Conservation (phyloP, 2,113 vertebrate genomes). For the Trinectes maculatus region DNA sequence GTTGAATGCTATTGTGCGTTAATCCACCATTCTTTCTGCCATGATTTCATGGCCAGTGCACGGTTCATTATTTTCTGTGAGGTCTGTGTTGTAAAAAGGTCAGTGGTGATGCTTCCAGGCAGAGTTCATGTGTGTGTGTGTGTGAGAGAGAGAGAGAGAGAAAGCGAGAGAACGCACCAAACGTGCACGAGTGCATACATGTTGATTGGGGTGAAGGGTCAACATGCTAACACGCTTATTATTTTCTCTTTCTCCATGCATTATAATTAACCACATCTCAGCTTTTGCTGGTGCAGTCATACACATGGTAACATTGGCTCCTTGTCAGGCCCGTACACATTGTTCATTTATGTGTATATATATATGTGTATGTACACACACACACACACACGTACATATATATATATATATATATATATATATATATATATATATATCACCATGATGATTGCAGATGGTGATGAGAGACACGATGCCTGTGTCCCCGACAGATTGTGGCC, state of each 20-base stretch:
- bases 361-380: too few species aligned
- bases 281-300: conserved; percentile 4
- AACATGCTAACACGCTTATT: conserved; percentile 38
- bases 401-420: too few species aligned
- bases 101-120: conserved; percentile 55
- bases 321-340: too few species aligned
- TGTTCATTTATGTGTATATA: too few species aligned
- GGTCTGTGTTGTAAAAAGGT: conserved; percentile 63
- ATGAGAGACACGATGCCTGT: conserved; percentile 1
- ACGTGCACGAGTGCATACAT: conserved; percentile 2
- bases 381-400: too few species aligned
- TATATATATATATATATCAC: too few species aligned
- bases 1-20: conserved; percentile 35
- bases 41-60: conserved; percentile 27
- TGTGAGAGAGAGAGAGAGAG: neutral
- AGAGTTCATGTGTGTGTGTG: too few species aligned
- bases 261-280: conserved; percentile 31
- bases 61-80: conserved; percentile 65
- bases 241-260: conserved; percentile 2
- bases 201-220: conserved; percentile 40
- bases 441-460: conserved; percentile 2
- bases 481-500: conserved; percentile 21
- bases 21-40: conserved; percentile 59
- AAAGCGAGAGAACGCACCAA: neutral
- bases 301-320: neutral